phyloP scores from a whole-genome alignment of 1,140 invertebrate genomes.

The Glossosoma conforme region DNA sequence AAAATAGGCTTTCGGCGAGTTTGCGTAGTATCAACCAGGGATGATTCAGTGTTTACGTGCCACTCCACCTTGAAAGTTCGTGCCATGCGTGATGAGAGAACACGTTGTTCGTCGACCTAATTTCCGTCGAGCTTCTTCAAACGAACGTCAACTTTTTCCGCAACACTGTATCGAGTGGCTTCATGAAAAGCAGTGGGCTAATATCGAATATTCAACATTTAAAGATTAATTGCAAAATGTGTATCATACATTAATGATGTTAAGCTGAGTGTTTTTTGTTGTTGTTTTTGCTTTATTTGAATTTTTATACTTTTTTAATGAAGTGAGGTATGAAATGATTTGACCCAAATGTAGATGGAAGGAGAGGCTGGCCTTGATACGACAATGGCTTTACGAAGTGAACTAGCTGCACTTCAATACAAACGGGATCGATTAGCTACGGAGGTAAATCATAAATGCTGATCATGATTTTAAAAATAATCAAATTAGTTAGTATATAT shows the following conservation, averaged over 20 bases:
- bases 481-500: no score
- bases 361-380: constrained; percentile 57
- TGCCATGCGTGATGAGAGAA: constrained; percentile 20
- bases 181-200: no score
- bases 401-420: constrained; percentile 72
- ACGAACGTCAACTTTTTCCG: no score
- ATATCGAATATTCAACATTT: no score
- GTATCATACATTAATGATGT: no score
- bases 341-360: constrained; percentile 54
- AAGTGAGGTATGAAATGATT: neutral
- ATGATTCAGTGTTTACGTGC: neutral
- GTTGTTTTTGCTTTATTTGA: neutral
- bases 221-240: no score
- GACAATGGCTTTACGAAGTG: constrained; percentile 68
- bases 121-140: constrained; percentile 6
- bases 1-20: no score
- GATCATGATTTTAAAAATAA: no score
- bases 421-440: constrained; percentile 72
- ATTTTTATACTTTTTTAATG: neutral
- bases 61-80: constrained; percentile 2
- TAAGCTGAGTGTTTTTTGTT: no score
- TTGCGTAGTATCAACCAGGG: neutral
- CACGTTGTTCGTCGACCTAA: constrained; percentile 16
- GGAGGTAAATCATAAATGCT: constrained; percentile 54
- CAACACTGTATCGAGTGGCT: no score